A percentile compares a stretch with the other conserved stretches of the same genome.
phyloP scores from a whole-genome alignment of 2,888 invertebrate genomes.

The Eucriotettix oculatus region DNA sequence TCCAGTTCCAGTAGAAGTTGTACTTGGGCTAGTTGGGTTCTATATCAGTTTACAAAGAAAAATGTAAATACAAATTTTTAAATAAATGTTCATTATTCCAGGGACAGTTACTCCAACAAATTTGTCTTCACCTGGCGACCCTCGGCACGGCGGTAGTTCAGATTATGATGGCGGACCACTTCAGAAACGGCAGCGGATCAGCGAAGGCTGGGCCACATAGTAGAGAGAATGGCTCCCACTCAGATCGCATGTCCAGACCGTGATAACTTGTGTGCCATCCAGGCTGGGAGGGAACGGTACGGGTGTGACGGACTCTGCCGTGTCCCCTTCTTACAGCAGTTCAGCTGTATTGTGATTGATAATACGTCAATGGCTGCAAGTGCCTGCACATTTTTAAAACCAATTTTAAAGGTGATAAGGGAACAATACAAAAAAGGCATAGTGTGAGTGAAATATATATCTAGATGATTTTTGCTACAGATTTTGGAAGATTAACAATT shows the following conservation, averaged over 20 bases:
- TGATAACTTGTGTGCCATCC: too few species aligned
- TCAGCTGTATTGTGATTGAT: neutral
- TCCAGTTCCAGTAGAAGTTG: too few species aligned
- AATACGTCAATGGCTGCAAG: neutral
- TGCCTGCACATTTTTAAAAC: neutral
- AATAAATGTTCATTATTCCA: constrained; percentile 22
- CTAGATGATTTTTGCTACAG: neutral
- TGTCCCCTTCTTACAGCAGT: neutral
- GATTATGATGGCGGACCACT: constrained; percentile 49
- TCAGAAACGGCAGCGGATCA: constrained; percentile 73
- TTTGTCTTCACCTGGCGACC: constrained; percentile 52
- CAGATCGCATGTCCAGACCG: too few species aligned
- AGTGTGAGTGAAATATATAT: neutral
- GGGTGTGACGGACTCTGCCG: neutral
- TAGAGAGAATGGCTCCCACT: constrained; percentile 12
- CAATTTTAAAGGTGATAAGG: neutral
- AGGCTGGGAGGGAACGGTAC: too few species aligned
- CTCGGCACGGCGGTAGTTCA: constrained; percentile 31
- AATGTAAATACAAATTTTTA: neutral
- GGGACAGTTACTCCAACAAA: constrained; percentile 74
- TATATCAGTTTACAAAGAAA: too few species aligned
- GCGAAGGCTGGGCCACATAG: constrained; percentile 87
- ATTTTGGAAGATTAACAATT: neutral
- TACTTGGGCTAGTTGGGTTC: too few species aligned
- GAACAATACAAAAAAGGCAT: neutral